Conservation (phyloP, 2,888 invertebrate genomes). For the Ormyrus labotus region DNA sequence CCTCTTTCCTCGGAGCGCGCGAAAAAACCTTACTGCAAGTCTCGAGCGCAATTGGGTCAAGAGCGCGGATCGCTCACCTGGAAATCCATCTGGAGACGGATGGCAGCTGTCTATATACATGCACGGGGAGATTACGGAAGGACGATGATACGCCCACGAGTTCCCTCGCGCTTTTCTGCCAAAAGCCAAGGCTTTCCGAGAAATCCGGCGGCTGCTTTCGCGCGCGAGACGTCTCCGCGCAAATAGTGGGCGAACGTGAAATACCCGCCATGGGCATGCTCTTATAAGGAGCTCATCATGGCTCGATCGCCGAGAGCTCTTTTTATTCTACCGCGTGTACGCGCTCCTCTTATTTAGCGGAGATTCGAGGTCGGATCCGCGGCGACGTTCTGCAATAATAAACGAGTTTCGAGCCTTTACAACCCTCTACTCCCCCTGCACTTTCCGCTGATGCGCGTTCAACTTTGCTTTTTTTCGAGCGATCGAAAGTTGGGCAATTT, state of each 20-base stretch:
- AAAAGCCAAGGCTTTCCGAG: too few relatives aligned
- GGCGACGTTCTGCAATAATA: too few relatives aligned
- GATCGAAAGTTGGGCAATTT: too few relatives aligned
- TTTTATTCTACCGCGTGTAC: not conserved
- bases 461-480: too few relatives aligned
- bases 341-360: not conserved
- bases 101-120: not conserved
- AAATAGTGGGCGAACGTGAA: conserved; percentile 26
- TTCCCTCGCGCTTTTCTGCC: too few relatives aligned
- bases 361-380: conserved; percentile 1
- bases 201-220: too few relatives aligned
- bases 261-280: conserved; percentile 39
- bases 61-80: conserved; percentile 21
- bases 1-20: not conserved
- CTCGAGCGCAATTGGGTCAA: conserved; percentile 24
- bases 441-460: too few relatives aligned
- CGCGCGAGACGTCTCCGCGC: too few relatives aligned
- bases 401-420: too few relatives aligned
- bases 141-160: not conserved
- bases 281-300: conserved; percentile 30
- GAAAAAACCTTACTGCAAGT: not conserved
- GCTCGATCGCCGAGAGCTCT: not conserved
- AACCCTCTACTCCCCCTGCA: too few relatives aligned
- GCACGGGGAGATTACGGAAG: not conserved
- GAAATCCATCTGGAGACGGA: not conserved